phyloP scores from a whole-genome alignment of 2,113 vertebrate genomes.

The Blennius ocellaris region DNA sequence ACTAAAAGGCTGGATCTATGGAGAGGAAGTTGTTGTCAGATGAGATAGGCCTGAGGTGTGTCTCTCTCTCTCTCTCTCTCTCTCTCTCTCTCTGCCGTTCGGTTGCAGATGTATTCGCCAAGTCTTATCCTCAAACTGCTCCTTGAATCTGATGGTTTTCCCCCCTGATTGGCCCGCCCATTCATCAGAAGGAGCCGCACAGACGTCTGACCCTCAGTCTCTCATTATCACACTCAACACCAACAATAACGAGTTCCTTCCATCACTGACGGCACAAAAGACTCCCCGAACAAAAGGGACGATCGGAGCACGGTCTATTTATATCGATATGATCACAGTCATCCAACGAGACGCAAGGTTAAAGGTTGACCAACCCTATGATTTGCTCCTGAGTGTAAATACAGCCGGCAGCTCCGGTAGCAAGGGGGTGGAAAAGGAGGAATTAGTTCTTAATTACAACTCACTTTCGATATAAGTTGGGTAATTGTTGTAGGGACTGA shows the following conservation, averaged over 20 bases:
- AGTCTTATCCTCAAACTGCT: background rate
- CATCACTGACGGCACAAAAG: background rate
- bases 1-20: slow-evolving; percentile 45
- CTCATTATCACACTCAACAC: background rate
- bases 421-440: background rate
- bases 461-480: background rate
- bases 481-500: too few species aligned
- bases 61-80: too few species aligned
- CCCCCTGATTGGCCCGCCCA: too few species aligned
- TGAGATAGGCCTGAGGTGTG: slow-evolving; percentile 6
- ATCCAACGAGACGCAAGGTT: background rate
- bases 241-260: background rate
- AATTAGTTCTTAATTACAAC: background rate
- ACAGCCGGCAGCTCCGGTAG: background rate
- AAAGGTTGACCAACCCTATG: background rate
- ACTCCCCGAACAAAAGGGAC: background rate
- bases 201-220: background rate
- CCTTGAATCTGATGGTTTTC: background rate
- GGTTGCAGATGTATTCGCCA: slow-evolving; percentile 2
- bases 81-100: background rate
- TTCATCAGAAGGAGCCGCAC: background rate
- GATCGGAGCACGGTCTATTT: background rate
- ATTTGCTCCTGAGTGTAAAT: background rate
- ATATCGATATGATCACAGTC: background rate
- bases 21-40: slow-evolving; percentile 35